Conservation (phyloP, 2,113 vertebrate species). For the Crocuta crocuta region DNA sequence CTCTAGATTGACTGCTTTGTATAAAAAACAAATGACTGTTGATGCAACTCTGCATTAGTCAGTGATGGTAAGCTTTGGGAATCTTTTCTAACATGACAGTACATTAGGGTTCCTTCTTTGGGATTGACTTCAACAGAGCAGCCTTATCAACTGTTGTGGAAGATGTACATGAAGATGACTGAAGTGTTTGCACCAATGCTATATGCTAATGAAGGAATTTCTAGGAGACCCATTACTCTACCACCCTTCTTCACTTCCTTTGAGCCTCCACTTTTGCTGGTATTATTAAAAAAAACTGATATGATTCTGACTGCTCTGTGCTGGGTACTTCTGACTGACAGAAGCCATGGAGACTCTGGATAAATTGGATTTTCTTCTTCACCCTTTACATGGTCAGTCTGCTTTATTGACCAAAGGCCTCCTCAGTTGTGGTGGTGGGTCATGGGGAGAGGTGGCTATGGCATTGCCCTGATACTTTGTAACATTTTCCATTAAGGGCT, state of each 20-base stretch:
- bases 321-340: not conserved
- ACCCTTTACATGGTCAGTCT: not conserved
- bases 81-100: conserved; percentile 28
- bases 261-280: not conserved
- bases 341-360: not conserved
- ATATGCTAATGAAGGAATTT: not conserved
- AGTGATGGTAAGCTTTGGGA: conserved; percentile 39
- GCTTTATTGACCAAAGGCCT: not conserved
- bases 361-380: conserved; percentile 7
- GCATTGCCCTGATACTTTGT: conserved; percentile 17
- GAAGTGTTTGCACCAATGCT: not conserved
- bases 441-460: not conserved
- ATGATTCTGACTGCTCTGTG: not conserved
- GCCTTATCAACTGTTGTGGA: not conserved
- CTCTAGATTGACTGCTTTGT: conserved; percentile 41
- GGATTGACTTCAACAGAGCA: conserved; percentile 46
- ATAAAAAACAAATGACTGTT: conserved; percentile 59
- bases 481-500: not conserved
- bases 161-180: conserved; percentile 33
- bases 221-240: not conserved
- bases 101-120: conserved; percentile 13
- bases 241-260: not conserved
- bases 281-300: not conserved
- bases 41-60: conserved; percentile 41
- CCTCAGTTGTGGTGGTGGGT: not conserved